Percentiles rank a stretch among this genome's conserved stretches.
Conservation (phyloP, 2,888 invertebrate species). For the Geophilus truncorum region DNA sequence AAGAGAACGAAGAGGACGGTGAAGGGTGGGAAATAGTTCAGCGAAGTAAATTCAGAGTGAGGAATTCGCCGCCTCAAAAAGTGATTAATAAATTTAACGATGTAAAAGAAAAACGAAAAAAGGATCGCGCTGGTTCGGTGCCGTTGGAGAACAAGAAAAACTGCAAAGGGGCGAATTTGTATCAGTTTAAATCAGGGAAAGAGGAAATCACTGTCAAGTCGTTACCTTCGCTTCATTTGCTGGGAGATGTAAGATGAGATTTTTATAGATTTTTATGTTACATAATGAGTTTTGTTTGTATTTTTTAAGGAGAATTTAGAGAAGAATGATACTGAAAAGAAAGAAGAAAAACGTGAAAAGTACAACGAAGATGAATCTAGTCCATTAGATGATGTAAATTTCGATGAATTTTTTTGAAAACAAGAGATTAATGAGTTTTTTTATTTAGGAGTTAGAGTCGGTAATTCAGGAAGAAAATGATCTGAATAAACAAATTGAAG, state of each 20-base stretch:
- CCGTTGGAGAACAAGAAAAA: not conserved
- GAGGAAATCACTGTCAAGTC: not conserved
- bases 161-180: not conserved
- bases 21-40: constrained; percentile 80
- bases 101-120: not conserved
- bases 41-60: constrained; percentile 59
- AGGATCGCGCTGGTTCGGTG: not conserved
- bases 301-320: not conserved
- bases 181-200: not conserved
- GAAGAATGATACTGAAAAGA: not conserved
- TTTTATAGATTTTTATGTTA: not conserved
- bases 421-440: not conserved
- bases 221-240: not conserved
- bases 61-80: constrained; percentile 49
- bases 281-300: not conserved
- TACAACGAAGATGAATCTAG: not conserved
- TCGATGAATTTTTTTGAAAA: not conserved
- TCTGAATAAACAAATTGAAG: constrained; percentile 57
- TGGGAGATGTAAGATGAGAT: not conserved
- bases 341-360: not conserved
- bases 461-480: constrained; percentile 57
- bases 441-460: constrained; percentile 48
- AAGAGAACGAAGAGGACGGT: not conserved
- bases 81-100: constrained; percentile 18
- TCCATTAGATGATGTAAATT: not conserved